Conservation (phyloP, 2,888 invertebrate genomes). For the Pseudoips prasinana region DNA sequence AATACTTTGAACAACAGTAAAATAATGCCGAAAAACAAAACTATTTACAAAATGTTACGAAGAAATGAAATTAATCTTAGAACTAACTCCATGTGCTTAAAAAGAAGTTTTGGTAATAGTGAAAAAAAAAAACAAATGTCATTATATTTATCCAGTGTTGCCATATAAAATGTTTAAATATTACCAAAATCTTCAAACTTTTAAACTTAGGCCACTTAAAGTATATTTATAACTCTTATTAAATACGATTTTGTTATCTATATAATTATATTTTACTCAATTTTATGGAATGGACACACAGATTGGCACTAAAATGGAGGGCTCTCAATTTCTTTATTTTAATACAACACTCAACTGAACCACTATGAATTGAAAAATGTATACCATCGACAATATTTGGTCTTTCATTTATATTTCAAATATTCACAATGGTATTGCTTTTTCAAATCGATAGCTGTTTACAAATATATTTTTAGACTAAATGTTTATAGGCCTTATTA, state of each 20-base stretch:
- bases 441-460: neutral
- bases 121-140: constrained; percentile 1
- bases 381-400: neutral
- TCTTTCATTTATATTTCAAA: neutral
- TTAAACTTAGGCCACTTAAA: constrained; percentile 12
- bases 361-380: constrained; percentile 4
- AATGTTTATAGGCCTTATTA: constrained; percentile 2
- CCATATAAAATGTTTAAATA: constrained; percentile 1
- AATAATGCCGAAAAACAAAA: constrained; percentile 47
- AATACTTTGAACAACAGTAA: constrained; percentile 61
- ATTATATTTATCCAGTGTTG: constrained; percentile 2
- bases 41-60: constrained; percentile 51
- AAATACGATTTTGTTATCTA: constrained; percentile 27
- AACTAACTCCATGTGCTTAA: constrained; percentile 14
- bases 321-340: constrained; percentile 50
- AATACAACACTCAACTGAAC: constrained; percentile 5
- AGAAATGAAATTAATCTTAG: constrained; percentile 24
- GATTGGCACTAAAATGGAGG: constrained; percentile 77
- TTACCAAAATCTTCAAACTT: constrained; percentile 3
- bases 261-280: constrained; percentile 35
- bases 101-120: neutral
- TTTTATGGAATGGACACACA: constrained; percentile 50
- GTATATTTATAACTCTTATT: constrained; percentile 29
- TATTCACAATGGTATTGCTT: neutral
- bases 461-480: neutral